Percentiles rank a stretch among this genome's conserved stretches.
Conservation (phyloP, 2,797 vertebrate genomes). For the Manis javanica region DNA sequence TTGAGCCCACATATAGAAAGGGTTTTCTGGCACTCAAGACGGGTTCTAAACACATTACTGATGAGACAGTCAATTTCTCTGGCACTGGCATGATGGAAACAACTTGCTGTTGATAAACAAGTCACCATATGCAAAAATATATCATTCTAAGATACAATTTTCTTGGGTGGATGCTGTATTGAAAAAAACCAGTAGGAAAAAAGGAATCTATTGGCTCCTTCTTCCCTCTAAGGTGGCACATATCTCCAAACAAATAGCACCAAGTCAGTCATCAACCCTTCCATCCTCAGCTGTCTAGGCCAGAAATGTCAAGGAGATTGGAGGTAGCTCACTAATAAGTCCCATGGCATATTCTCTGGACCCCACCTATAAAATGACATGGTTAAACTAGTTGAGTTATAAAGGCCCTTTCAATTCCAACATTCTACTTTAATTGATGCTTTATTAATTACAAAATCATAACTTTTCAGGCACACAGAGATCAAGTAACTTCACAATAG, state of each 20-base stretch:
- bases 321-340: fast-evolving
- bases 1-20: not conserved
- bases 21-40: conserved; percentile 27
- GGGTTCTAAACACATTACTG: not conserved
- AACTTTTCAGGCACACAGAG: not conserved
- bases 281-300: not conserved
- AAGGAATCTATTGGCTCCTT: not conserved
- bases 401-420: not conserved
- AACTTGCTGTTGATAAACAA: conserved; percentile 4
- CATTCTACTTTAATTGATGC: conserved; percentile 17
- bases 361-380: not conserved
- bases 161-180: not conserved
- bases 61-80: conserved; percentile 53
- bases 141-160: not conserved
- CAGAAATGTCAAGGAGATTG: not conserved
- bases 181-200: not conserved
- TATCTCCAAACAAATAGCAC: not conserved
- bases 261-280: no score
- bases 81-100: not conserved
- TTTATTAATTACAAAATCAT: not conserved
- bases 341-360: fast-evolving
- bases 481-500: not conserved
- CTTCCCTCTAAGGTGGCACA: not conserved
- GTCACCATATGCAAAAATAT: not conserved
- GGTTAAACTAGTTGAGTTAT: not conserved